These are phyloP conservation scores for Cryptus viduatorius DNA, from an alignment of 2,888 invertebrate genomes.

Conservation along the genomic window DNA sequence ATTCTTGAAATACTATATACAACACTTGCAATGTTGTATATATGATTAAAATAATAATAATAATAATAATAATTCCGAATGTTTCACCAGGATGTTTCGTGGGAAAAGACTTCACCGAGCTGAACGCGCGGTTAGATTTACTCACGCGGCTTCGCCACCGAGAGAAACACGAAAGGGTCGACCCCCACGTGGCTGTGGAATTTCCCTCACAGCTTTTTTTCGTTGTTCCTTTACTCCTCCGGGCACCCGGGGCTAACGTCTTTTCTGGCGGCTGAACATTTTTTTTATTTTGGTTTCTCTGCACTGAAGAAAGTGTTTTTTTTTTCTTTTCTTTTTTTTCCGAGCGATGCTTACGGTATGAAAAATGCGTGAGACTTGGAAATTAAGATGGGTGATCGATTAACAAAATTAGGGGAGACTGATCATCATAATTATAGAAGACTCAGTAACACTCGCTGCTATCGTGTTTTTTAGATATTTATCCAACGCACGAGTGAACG, in stretches of 20 bases:
- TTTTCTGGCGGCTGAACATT: constrained; percentile 25
- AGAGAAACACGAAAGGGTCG: constrained; percentile 14
- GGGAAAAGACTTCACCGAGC: constrained; percentile 67
- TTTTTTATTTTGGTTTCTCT: constrained; percentile 3
- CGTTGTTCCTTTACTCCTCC: background rate
- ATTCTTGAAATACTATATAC: background rate
- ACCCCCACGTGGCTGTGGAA: constrained; percentile 42
- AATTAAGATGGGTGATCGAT: constrained; percentile 13
- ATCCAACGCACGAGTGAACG: no score
- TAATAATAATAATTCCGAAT: constrained; percentile 36
- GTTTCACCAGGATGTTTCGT: constrained; percentile 50
- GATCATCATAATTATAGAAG: background rate
- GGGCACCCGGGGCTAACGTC: constrained; percentile 19
- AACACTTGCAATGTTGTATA: background rate
- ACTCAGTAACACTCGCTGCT: no score
- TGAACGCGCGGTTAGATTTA: constrained; percentile 14
- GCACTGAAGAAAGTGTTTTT: background rate
- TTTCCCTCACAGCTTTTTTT: constrained; percentile 23
- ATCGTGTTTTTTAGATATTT: no score
- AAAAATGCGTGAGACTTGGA: background rate
- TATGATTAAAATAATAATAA: background rate
- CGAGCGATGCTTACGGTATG: background rate
- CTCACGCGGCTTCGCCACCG: constrained; percentile 29
- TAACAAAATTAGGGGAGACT: constrained; percentile 6
- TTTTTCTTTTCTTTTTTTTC: background rate